These are phyloP conservation scores for Jaculus jaculus DNA, from an alignment of 2,113 vertebrate species.

Conservation along the genomic window DNA sequence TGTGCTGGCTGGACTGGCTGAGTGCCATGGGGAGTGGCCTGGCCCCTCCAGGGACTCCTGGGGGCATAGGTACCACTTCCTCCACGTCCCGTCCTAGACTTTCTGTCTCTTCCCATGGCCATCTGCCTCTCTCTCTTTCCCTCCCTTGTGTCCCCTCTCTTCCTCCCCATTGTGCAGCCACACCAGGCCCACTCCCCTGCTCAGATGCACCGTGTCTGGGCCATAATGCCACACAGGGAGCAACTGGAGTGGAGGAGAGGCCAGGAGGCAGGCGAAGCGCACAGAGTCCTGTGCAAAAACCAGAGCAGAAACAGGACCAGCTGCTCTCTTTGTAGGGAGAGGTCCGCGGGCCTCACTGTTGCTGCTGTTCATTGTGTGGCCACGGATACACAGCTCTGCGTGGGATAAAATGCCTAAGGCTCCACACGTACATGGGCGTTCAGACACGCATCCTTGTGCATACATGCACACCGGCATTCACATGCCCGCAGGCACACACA, in stretches of 20 bases:
- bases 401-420: neutral
- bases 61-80: neutral
- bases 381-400: neutral
- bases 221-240: too few species aligned
- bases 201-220: rapidly evolving
- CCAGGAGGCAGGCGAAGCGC: rapidly evolving
- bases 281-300: rapidly evolving
- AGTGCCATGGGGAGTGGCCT: too few species aligned
- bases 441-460: neutral
- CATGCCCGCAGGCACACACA: rapidly evolving
- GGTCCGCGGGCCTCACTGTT: neutral
- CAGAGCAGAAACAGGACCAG: rapidly evolving
- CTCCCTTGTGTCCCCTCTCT: neutral
- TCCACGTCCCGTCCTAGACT: neutral
- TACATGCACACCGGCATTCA: too few species aligned
- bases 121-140: rapidly evolving
- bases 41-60: neutral
- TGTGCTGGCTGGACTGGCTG: rapidly evolving
- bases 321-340: neutral
- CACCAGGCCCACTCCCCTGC: neutral
- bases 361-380: neutral
- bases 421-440: too few species aligned
- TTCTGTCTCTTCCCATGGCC: neutral
- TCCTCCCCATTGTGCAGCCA: neutral
- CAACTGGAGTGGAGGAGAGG: rapidly evolving